phyloP scores from a whole-genome alignment of 1,140 invertebrate species.

The Phymastichus coffea region DNA sequence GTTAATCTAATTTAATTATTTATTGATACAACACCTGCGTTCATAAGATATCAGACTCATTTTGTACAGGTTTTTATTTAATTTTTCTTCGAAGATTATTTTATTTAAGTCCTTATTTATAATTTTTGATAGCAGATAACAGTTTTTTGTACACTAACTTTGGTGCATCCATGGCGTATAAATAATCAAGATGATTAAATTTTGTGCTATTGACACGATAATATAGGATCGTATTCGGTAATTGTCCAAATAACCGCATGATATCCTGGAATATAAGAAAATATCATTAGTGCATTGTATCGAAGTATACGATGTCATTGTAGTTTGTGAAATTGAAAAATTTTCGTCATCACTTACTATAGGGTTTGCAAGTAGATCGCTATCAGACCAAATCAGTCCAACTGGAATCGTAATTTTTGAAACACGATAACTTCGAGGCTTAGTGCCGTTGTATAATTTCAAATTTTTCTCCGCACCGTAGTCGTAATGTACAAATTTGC shows the following conservation, averaged over 20 bases:
- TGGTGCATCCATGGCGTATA: conserved; percentile 66
- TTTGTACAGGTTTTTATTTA: too few species aligned
- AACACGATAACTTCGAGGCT: conserved; percentile 68
- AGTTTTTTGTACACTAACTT: too few species aligned
- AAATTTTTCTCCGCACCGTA: conserved; percentile 64
- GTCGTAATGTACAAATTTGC: conserved; percentile 68
- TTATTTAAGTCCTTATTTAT: too few species aligned
- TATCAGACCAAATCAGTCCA: conserved; percentile 67
- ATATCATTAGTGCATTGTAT: not conserved
- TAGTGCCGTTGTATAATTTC: conserved; percentile 57
- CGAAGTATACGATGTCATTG: too few species aligned
- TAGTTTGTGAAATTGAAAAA: not conserved
- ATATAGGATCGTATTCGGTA: conserved; percentile 55
- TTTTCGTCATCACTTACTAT: conserved; percentile 45
- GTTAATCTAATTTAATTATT: too few species aligned
- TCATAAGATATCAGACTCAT: too few species aligned
- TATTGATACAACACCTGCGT: too few species aligned
- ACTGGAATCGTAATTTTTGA: conserved; percentile 66
- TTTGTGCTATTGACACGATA: conserved; percentile 59
- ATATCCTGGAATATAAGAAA: conserved; percentile 58
- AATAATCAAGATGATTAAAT: conserved; percentile 74
- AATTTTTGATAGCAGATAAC: too few species aligned
- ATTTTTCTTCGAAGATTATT: too few species aligned
- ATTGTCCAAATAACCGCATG: conserved; percentile 48
- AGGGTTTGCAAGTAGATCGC: conserved; percentile 70